Evolutionary conservation across 2,113 vertebrate species (phyloP), one percentile per base, ranked within the genome.

Genomic region (Solea solea): DNA sequence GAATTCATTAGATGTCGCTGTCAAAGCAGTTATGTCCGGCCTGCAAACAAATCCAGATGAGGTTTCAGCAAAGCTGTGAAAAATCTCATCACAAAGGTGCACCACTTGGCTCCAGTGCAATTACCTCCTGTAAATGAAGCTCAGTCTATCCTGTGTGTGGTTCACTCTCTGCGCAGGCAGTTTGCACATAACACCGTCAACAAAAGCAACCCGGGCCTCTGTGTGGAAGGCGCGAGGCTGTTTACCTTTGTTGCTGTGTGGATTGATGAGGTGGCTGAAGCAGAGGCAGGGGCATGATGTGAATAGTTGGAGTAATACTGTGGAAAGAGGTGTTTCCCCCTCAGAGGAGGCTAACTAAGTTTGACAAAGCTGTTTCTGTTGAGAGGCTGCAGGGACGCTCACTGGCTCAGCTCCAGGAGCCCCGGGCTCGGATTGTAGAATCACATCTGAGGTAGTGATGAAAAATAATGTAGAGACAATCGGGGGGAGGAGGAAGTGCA

Each of bases 71-170:
- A 88, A 74, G 76, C 78, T 70, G 66, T 11, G 58, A 72, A 58
- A 90, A 84, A 88, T 82, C 79, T 86, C 87, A 89, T 86, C 82
- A 87, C 74, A 89, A 81, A 74, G 88, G 76, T 74, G 78, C 80
- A 75, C 64, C 89, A 84, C 90, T 87, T 82, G 88, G 90, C 87
- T 88, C 91, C 92, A 88, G 81, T 83, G 91, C 91, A 94, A 93
- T 93, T 93, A 94, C 79, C 85, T 85, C 86, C 85, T 75, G 78
- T 90, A 93, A 92, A 91, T 93, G 86, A 92, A 89, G 86, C 82
- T 74, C 74, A 65, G 82, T 79, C 80, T 80, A 84, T 85, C 83
- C 82, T 88, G 78, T 25, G 83, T 81, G 80, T 72, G 40, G 69
- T 72, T 85, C 69, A 60, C 73, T 74, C 79, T 74, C 65, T 59